Base-by-base conservation (phyloP, 2,797 vertebrate species). In the Graptemys geographica region DNA sequence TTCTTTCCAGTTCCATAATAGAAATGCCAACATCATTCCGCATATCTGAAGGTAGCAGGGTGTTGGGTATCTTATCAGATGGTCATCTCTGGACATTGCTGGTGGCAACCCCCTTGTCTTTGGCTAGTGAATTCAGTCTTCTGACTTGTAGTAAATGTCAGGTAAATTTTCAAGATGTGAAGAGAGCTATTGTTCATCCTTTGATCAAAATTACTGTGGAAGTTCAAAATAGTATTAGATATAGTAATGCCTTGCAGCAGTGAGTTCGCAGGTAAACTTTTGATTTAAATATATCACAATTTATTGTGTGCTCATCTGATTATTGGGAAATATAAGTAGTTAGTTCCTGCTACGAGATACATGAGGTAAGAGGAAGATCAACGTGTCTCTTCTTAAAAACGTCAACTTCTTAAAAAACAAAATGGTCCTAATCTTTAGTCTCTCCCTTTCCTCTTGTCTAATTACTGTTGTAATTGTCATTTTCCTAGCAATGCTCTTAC, bases 391-490 rank as follows among this genome's bases (percentile, higher is more conserved):
- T 65, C 33, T 65, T 65, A 65, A 65, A 65, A 65, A n/a, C 62
- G n/a, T 65, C 16, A 65, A n/a, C 79, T 0, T 78, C 86, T 16
- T 74, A 51, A 86, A 49, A 59, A 49, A 21, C 56, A 51, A 49
- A 83, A 12, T 16, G 31, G 27, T 78, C 69, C 56, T 47, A 76
- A 44, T 47, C 41, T 76, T 12, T 44, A 44, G 72, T 76, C 6
- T 76, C 41, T 76, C 25, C 12, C 41, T 47, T 76, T 74, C 41
- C 72, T 74, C 37, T 25, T 44, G 5, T 74, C 23, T 74, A 27
- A 74, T 55, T 56, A 23, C 8, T 13, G 1, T 72, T 49, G 33
- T 1, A 0, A 12, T 83, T 86, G 6, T 11, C 18, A 11, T 0
- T 1, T 49, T 86, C 41, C 47, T 84, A 57, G 51, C 25, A 28